These are phyloP conservation scores for Ahaetulla prasina DNA, from an alignment of 2,113 vertebrate species.

Conservation along the genomic window DNA sequence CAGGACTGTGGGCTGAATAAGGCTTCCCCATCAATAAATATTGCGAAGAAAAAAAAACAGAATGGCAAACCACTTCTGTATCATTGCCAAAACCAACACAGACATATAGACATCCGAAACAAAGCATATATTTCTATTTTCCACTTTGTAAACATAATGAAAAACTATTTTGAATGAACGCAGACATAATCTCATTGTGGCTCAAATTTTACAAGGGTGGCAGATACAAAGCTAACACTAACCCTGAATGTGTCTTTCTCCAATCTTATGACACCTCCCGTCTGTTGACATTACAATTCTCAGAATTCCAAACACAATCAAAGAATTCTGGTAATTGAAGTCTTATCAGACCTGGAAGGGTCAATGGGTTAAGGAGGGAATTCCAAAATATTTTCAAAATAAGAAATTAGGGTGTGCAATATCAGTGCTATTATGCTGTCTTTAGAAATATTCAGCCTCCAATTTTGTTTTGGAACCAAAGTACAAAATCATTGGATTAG, in stretches of 20 bases:
- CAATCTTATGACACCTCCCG: background rate
- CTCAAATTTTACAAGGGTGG: background rate
- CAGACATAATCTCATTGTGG: background rate
- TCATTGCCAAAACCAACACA: background rate
- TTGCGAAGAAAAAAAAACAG: background rate
- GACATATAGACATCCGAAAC: background rate
- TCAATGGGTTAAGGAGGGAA: background rate
- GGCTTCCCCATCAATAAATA: background rate
- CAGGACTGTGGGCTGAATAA: background rate
- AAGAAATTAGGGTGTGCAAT: background rate
- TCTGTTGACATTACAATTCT: background rate
- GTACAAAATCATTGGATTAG: background rate
- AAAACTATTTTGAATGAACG: background rate
- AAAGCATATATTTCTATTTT: background rate
- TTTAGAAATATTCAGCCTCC: background rate
- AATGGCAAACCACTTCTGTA: background rate
- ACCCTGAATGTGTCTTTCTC: background rate
- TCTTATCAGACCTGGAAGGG: background rate
- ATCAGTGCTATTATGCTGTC: background rate
- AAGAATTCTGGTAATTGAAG: background rate
- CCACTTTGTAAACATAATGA: background rate
- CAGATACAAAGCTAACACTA: background rate
- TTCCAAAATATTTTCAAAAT: background rate
- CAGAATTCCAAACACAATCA: background rate
- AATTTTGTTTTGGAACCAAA: background rate